These are phyloP conservation scores for Pseudoips prasinana DNA, from an alignment of 2,888 invertebrate species.

Conservation along the genomic window DNA sequence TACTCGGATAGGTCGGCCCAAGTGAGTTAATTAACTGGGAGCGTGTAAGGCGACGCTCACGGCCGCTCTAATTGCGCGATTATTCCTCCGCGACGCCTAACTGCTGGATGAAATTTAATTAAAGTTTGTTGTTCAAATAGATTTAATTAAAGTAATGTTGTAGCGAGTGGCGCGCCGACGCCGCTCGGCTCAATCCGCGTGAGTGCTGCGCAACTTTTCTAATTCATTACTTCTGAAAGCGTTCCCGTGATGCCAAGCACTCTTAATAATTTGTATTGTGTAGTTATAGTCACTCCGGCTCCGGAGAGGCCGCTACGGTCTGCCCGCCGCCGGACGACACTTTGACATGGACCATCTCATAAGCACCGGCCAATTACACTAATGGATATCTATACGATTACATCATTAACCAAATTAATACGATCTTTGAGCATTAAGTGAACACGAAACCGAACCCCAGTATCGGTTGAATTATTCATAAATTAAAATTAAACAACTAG, in stretches of 20 bases:
- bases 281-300: conserved; percentile 62
- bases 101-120: conserved; percentile 83
- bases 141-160: conserved; percentile 84
- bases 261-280: conserved; percentile 82
- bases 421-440: conserved; percentile 39
- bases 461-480: conserved; percentile 59
- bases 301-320: conserved; percentile 12
- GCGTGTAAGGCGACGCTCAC: conserved; percentile 81
- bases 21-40: conserved; percentile 81
- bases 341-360: conserved; percentile 41
- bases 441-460: conserved; percentile 34
- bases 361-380: conserved; percentile 41
- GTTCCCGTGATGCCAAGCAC: conserved; percentile 80
- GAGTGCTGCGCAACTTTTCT: conserved; percentile 82
- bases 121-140: conserved; percentile 84
- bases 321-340: conserved; percentile 25
- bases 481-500: conserved; percentile 63
- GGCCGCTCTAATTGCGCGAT: conserved; percentile 82
- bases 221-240: conserved; percentile 82
- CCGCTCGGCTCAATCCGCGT: conserved; percentile 76
- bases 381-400: conserved; percentile 47
- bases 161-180: conserved; percentile 70
- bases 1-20: conserved; percentile 64
- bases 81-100: conserved; percentile 82
- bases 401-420: conserved; percentile 47